phyloP scores from a whole-genome alignment of 2,888 invertebrate genomes.

The Troglohyphantes excavatus region DNA sequence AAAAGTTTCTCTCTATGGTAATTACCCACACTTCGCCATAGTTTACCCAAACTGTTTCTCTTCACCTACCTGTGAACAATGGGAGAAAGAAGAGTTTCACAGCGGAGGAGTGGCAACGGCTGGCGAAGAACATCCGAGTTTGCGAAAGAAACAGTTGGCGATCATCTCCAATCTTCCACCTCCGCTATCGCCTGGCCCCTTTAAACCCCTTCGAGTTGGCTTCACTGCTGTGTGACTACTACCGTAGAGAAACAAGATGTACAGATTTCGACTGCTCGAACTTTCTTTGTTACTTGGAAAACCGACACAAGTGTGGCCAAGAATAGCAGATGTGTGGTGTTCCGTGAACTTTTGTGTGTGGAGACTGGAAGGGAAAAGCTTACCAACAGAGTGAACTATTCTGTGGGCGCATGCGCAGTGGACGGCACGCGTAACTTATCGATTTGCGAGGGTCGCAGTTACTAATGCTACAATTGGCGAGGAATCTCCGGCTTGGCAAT shows the following conservation, averaged over 20 bases:
- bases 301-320: neutral
- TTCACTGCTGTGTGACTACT: neutral
- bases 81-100: slow-evolving; percentile 73
- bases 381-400: slow-evolving; percentile 67
- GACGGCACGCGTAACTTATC: slow-evolving; percentile 68
- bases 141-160: slow-evolving; percentile 44
- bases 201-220: slow-evolving; percentile 16
- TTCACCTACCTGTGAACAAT: slow-evolving; percentile 78
- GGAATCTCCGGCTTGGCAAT: no score
- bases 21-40: slow-evolving; percentile 41
- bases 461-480: no score
- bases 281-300: neutral
- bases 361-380: slow-evolving; percentile 46
- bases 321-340: slow-evolving; percentile 62
- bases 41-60: slow-evolving; percentile 48
- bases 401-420: slow-evolving; percentile 62
- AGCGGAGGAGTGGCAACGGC: slow-evolving; percentile 69
- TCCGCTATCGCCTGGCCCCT: slow-evolving; percentile 3
- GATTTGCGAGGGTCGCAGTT: slow-evolving; percentile 72
- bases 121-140: slow-evolving; percentile 70
- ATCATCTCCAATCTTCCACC: slow-evolving; percentile 34
- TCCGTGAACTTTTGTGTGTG: slow-evolving; percentile 67
- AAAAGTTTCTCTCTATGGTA: slow-evolving; percentile 17
- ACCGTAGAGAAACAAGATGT: slow-evolving; percentile 8
- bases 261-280: slow-evolving; percentile 13